These are phyloP conservation scores for Ivindomyrus marchei DNA, from an alignment of 2,113 vertebrate genomes.

Conservation along the genomic window DNA sequence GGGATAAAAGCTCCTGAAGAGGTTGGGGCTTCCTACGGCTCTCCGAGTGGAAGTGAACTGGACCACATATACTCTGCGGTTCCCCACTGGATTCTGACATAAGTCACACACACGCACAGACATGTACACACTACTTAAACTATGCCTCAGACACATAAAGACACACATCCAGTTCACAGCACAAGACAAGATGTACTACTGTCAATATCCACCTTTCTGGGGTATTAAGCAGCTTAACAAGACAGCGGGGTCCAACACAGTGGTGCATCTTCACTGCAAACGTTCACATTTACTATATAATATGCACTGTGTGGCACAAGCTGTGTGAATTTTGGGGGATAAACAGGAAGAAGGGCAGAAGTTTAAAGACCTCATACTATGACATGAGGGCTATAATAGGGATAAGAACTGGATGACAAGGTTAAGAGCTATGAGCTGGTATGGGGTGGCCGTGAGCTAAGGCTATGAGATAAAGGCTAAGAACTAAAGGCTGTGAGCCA, in stretches of 20 bases:
- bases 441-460: not conserved
- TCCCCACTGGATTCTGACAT: not conserved
- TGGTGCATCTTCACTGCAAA: not conserved
- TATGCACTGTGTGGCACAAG: not conserved
- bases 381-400: not conserved
- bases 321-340: not conserved
- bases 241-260: not conserved
- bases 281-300: not conserved
- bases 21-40: constrained; percentile 37
- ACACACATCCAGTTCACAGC: not conserved
- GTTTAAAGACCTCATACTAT: not conserved
- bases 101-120: not conserved
- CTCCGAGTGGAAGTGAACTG: constrained; percentile 21
- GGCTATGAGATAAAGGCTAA: not conserved
- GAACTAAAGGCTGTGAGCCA: not conserved
- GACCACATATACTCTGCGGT: constrained; percentile 20
- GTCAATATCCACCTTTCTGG: not conserved
- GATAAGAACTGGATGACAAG: not conserved
- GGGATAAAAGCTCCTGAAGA: constrained; percentile 32
- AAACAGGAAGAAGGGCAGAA: not conserved
- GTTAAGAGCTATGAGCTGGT: not conserved
- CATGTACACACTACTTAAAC: not conserved
- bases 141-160: not conserved
- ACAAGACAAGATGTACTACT: not conserved
- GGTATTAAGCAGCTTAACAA: not conserved